Base-by-base conservation (phyloP, 2,888 invertebrate species). In the Argynnis bischoffii region DNA sequence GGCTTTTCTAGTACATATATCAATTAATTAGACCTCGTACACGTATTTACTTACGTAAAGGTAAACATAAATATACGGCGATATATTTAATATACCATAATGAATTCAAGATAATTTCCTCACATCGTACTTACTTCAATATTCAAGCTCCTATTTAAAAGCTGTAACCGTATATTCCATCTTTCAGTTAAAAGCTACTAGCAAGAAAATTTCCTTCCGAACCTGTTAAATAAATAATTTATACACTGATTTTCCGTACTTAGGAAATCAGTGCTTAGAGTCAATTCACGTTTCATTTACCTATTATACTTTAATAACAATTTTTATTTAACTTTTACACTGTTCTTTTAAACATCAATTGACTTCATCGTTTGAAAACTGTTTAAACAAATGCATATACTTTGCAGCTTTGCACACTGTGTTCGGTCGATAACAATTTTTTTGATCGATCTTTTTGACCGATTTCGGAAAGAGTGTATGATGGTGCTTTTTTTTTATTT, bases 351-450 rank as follows among this genome's bases (percentile, higher is more conserved):
- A 48, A 47, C 35, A 41, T 8, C 2, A 41, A 31, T 59, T 48
- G 59, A 59, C 31, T 31, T 31, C 48, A 59, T 48, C 31, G 31
- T 48, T 15, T 26, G 1, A 48, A 61, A 41, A 53, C 31, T 53
- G 48, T 50, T 31, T 14, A 8, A 2, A 35, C 16, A 21, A 55
- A 46, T 47, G 18, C n/a, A 13, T 46, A 63, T 63, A 63, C 63
- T 63, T 63, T 63, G 47, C 55, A 63, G 63, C 63, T 54, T 63
- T 18, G 54, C 63, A 63, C 63, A 54, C 18, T 14, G 18, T 61
- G 21, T 55, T 63, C 11, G 63, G 26, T 63, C 41, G 41, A 51
- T 63, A 55, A 46, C 54, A 54, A 63, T n/a, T n/a, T n/a, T n/a
- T n/a, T n/a, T n/a, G n/a, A n/a, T n/a, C n/a, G n/a, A n/a, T n/a